These are phyloP conservation scores for Sparidentex hasta DNA, from an alignment of 2,797 vertebrate species.

Conservation along the genomic window DNA sequence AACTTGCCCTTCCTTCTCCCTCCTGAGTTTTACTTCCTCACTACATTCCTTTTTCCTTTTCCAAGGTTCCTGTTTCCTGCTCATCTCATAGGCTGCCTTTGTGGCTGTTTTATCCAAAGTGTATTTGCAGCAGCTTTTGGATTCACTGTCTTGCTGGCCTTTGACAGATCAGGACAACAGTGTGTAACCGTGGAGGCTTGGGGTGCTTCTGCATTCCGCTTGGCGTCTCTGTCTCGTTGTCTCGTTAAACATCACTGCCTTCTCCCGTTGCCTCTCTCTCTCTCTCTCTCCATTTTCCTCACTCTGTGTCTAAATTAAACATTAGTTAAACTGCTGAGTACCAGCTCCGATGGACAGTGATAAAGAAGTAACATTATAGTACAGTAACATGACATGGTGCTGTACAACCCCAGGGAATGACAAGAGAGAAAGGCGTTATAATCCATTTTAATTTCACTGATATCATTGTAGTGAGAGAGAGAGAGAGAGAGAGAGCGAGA, in stretches of 20 bases:
- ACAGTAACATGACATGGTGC: constrained; percentile 79
- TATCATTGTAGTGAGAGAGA: constrained; percentile 68
- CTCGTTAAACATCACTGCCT: constrained; percentile 40
- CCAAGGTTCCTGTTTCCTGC: constrained; percentile 50
- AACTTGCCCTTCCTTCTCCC: constrained; percentile 49
- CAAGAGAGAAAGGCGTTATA: constrained; percentile 68
- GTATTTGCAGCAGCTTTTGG: constrained; percentile 53
- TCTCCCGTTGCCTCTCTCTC: constrained; percentile 33
- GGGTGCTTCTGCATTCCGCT: constrained; percentile 61
- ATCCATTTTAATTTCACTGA: constrained; percentile 82
- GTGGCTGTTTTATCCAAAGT: constrained; percentile 55
- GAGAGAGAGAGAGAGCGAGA: neutral
- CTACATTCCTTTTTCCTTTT: constrained; percentile 47
- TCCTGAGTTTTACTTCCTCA: constrained; percentile 42
- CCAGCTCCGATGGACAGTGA: constrained; percentile 66
- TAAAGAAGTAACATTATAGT: constrained; percentile 77
- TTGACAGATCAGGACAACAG: constrained; percentile 67
- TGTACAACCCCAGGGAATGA: constrained; percentile 74
- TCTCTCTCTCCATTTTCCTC: constrained; percentile 38
- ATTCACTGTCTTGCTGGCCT: constrained; percentile 68
- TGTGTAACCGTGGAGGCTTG: constrained; percentile 65
- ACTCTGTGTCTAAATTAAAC: constrained; percentile 74
- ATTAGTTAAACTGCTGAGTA: constrained; percentile 75
- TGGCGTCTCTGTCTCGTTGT: constrained; percentile 44
- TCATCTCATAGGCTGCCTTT: constrained; percentile 53